These are phyloP conservation scores for Heterodera filipjevi DNA, from an alignment of 2,888 invertebrate species.

Conservation along the genomic window DNA sequence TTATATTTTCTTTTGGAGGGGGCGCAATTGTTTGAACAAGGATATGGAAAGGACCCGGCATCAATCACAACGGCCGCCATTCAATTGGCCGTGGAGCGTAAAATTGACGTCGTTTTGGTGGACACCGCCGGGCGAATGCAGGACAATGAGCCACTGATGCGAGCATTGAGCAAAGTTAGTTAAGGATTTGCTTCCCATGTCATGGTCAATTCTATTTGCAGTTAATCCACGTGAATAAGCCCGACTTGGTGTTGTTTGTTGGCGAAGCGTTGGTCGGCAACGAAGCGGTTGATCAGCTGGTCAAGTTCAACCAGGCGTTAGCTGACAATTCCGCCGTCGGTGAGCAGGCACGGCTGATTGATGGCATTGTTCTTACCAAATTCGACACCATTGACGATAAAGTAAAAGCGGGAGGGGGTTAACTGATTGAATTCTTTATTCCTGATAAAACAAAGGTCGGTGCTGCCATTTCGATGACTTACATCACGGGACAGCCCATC, in stretches of 20 bases:
- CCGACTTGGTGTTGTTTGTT: conserved; percentile 96
- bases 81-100: conserved; percentile 67
- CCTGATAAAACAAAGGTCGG: conserved; percentile 72
- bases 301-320: conserved; percentile 91
- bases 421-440: too few relatives aligned
- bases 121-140: conserved; percentile 99
- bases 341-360: conserved; percentile 85
- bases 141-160: conserved; percentile 98
- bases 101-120: conserved; percentile 88
- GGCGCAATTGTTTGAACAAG: conserved; percentile 94
- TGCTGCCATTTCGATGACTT: conserved; percentile 99
- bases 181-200: not conserved
- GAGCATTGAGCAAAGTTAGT: conserved; percentile 77
- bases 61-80: conserved; percentile 98
- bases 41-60: conserved; percentile 97
- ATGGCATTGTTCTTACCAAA: conserved; percentile 97
- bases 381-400: conserved; percentile 99
- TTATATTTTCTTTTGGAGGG: conserved; percentile 24
- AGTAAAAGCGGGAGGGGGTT: conserved; percentile 76
- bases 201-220: conserved; percentile 58
- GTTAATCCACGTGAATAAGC: conserved; percentile 93
- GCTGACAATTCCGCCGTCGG: conserved; percentile 81
- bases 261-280: conserved; percentile 99
- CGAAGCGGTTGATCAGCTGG: conserved; percentile 97
- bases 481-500: conserved; percentile 98